These are phyloP conservation scores for Philereme transversata DNA, from an alignment of 2,888 invertebrate species.

Conservation along the genomic window DNA sequence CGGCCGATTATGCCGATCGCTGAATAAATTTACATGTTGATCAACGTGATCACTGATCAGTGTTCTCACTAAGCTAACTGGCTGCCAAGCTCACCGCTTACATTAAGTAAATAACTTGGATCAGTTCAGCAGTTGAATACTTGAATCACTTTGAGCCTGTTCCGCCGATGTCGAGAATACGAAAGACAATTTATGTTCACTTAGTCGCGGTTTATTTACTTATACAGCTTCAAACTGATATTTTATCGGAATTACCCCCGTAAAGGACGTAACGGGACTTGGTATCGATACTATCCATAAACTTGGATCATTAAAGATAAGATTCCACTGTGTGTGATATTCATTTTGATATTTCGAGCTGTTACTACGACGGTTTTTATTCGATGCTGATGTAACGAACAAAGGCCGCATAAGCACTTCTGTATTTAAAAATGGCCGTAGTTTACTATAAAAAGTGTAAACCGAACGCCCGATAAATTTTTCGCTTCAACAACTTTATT, in stretches of 20 bases:
- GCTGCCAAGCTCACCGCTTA: slow-evolving; percentile 55
- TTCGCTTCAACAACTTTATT: slow-evolving; percentile 75
- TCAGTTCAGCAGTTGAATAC: slow-evolving; percentile 3
- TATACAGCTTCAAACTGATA: slow-evolving; percentile 35
- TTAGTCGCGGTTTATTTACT: slow-evolving; percentile 35
- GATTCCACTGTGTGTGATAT: slow-evolving; percentile 7
- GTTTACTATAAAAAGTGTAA: slow-evolving; percentile 33
- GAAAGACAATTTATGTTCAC: slow-evolving; percentile 49
- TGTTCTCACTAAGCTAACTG: slow-evolving; percentile 68
- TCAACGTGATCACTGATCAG: slow-evolving; percentile 73
- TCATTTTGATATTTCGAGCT: slow-evolving; percentile 21
- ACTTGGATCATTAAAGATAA: slow-evolving; percentile 33
- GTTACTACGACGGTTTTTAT: slow-evolving; percentile 10
- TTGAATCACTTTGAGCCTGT: slow-evolving; percentile 44
- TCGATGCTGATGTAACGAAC: slow-evolving; percentile 15
- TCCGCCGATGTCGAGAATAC: slow-evolving; percentile 45
- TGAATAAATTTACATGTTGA: slow-evolving; percentile 81
- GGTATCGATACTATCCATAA: slow-evolving; percentile 30
- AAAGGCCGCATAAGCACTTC: slow-evolving; percentile 31
- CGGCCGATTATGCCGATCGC: slow-evolving; percentile 74
- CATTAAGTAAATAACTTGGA: slow-evolving; percentile 56
- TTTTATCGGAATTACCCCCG: slow-evolving; percentile 37
- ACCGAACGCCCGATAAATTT: slow-evolving; percentile 59
- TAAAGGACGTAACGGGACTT: slow-evolving; percentile 36
- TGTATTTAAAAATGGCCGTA: slow-evolving; percentile 20